A percentile compares a stretch with the other conserved stretches of the same genome.
Conservation (phyloP, 2,113 vertebrate species). For the Peromyscus polionotus region DNA sequence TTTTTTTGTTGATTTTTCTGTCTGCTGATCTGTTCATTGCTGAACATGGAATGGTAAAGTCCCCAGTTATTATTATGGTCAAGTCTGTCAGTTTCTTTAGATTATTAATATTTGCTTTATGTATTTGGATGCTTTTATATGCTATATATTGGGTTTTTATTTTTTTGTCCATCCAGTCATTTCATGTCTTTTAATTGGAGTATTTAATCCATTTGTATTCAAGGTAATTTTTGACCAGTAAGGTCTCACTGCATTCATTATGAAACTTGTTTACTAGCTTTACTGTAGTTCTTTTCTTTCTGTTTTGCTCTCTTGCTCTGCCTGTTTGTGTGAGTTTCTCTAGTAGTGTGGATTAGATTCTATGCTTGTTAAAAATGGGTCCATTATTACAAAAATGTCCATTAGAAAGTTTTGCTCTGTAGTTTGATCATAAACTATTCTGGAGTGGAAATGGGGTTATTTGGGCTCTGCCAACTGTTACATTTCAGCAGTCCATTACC, state of each 20-base stretch:
- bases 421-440: neutral
- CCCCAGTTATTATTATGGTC: neutral
- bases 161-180: neutral
- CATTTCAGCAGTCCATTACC: neutral
- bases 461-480: neutral
- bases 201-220: neutral
- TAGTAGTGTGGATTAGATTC: neutral
- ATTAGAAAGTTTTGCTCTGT: neutral
- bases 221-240: neutral
- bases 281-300: neutral
- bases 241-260: neutral
- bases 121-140: neutral
- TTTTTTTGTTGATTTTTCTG: constrained; percentile 29
- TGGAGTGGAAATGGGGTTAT: neutral
- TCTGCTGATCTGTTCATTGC: neutral
- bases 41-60: neutral
- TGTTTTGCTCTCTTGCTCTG: neutral
- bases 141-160: neutral
- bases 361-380: neutral
- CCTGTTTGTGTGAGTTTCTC: neutral
- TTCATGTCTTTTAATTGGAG: neutral
- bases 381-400: neutral
- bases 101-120: neutral
- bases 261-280: constrained; percentile 2
- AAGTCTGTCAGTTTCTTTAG: neutral